A percentile compares a stretch with the other conserved stretches of the same genome.
phyloP scores from a whole-genome alignment of 92 coral and sea anemone species.

The Zoanthus sansibaricus region DNA sequence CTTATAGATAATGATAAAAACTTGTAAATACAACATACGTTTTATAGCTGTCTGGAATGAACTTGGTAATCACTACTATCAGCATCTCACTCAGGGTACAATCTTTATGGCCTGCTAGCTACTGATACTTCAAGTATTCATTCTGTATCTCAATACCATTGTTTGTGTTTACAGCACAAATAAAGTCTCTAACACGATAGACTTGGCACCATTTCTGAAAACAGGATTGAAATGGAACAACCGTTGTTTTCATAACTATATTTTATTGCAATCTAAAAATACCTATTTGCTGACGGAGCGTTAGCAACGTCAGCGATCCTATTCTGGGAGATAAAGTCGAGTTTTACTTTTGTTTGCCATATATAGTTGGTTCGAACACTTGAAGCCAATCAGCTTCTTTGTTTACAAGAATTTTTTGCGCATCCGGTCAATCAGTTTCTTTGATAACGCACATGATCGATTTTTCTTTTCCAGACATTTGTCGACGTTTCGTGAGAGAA shows the following conservation, averaged over 20 bases:
- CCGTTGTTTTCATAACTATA: not conserved
- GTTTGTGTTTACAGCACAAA: slow-evolving; percentile 62
- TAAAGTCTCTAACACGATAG: slow-evolving; percentile 37
- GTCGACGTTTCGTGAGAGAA: no score
- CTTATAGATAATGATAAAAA: not conserved
- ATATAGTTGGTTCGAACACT: no score
- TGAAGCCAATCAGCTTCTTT: no score
- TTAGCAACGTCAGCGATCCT: no score
- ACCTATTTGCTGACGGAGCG: no score
- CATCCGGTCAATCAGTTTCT: no score
- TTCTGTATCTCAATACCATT: slow-evolving; percentile 64
- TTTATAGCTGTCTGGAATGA: slow-evolving; percentile 47
- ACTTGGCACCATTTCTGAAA: slow-evolving; percentile 57
- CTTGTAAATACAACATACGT: slow-evolving; percentile 23
- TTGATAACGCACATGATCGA: no score
- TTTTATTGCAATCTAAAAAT: not conserved
- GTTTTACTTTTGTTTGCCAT: no score
- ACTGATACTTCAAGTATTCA: slow-evolving; percentile 51
- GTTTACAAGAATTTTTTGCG: no score
- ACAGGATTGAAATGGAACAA: not conserved
- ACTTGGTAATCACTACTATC: slow-evolving; percentile 45
- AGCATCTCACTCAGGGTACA: slow-evolving; percentile 56
- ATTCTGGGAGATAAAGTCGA: no score
- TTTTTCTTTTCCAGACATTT: no score
- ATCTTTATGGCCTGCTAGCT: slow-evolving; percentile 40